A percentile compares a stretch with the other conserved stretches of the same genome.
phyloP scores from a whole-genome alignment of 2,113 vertebrate genomes.

The Vulpes vulpes region DNA sequence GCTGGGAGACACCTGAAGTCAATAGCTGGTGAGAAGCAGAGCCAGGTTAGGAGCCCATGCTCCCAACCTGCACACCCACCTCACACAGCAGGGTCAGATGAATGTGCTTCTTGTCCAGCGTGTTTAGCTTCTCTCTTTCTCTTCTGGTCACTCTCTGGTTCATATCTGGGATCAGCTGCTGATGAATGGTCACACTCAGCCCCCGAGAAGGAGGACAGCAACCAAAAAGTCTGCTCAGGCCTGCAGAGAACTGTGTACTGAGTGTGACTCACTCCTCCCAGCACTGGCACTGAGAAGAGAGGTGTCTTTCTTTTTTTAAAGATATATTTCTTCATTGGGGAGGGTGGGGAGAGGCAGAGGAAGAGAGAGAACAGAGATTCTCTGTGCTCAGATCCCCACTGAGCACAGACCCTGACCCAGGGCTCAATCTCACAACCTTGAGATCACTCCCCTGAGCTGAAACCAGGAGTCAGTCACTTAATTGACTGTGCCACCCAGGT shows the following conservation, averaged over 20 bases:
- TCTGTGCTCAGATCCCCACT: neutral
- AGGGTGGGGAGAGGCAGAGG: neutral
- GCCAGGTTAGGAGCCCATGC: fast-evolving
- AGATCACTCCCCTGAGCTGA: neutral
- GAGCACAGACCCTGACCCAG: neutral
- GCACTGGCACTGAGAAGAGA: neutral
- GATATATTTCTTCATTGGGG: neutral
- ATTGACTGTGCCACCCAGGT: neutral
- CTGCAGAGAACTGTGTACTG: neutral
- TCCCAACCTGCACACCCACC: fast-evolving
- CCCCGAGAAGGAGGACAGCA: neutral
- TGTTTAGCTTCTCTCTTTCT: neutral
- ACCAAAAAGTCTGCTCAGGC: fast-evolving
- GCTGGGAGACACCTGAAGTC: fast-evolving
- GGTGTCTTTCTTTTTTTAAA: neutral
- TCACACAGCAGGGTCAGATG: fast-evolving
- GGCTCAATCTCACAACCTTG: neutral
- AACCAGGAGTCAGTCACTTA: neutral
- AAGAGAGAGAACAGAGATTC: neutral
- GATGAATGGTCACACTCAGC: neutral
- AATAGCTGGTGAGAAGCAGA: too few relatives aligned
- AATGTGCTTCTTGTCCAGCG: fast-evolving
- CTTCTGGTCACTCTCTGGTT: neutral
- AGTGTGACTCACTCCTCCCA: neutral
- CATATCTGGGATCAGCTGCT: neutral